Evolutionary conservation across 2,888 invertebrate genomes (phyloP), one percentile per base, ranked within the genome.

Genomic region (Hemithea aestivaria): DNA sequence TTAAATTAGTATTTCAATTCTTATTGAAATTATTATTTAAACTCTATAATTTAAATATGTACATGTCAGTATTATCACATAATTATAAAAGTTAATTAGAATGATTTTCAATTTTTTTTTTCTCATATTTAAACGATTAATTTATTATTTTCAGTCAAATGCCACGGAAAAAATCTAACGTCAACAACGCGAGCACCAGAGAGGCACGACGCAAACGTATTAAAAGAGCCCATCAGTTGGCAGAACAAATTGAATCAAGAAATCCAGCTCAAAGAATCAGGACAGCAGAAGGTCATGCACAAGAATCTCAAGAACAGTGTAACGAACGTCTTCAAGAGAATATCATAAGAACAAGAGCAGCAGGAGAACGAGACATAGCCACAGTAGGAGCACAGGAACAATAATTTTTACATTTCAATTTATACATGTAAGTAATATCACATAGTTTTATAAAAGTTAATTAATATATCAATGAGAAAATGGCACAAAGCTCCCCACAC

Each of bases 271-370:
- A 49, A 45, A 38, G 37, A 41, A 36, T 48, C 22, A 44, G 39
- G 36, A 36, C 40, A 16, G 48, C 40, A 47, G 40, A 40, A 35
- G 10, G 43, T 51, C 51, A 45, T 51, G 48, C 41, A 48, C 49
- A 51, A 44, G 53, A 53, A 55, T 53, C 51, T 55, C 50, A 51
- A 55, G 52, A 58, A 50, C 53, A 54, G 53, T 46, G 51, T 51
- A 28, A 43, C 36, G 49, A 58, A 58, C 48, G 49, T 43, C 51
- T 52, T 34, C 52, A 24, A 50, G 38, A 53, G 41, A 52, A 32
- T 51, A 37, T 51, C 27, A 31, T 26, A 29, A 52, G 57, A 48
- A 53, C 43, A 56, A 57, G 48, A 60, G 40, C 47, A 42, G 53
- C 54, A 36, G 53, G 55, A 50, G 46, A 58, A 48, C 58, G 38